These are phyloP conservation scores for Elgaria multicarinata DNA, from an alignment of 2,113 vertebrate genomes.

Conservation along the genomic window DNA sequence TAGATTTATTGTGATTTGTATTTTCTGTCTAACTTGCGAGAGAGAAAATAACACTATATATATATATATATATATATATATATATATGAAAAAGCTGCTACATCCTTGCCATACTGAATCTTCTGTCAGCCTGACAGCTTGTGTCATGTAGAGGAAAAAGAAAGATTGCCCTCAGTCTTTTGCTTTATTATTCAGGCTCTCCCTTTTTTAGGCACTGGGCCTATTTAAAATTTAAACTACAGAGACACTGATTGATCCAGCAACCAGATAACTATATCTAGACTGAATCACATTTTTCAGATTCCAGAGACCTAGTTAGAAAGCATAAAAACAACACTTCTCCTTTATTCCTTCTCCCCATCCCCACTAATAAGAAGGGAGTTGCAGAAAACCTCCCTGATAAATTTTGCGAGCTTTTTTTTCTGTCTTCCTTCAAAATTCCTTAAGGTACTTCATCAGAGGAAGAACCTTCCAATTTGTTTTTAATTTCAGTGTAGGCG, in stretches of 20 bases:
- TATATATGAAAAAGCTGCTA: not conserved
- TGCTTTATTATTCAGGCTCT: constrained; percentile 54
- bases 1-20: not conserved
- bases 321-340: not conserved
- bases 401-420: not conserved
- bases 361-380: not conserved
- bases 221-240: constrained; percentile 64
- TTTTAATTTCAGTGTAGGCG: not conserved
- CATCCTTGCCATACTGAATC: not conserved
- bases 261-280: constrained; percentile 51
- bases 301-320: constrained; percentile 35
- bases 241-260: constrained; percentile 30
- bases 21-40: not conserved
- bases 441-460: not conserved
- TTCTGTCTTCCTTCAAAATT: no score
- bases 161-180: constrained; percentile 19
- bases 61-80: no score
- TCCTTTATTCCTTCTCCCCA: not conserved
- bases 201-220: constrained; percentile 30
- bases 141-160: not conserved
- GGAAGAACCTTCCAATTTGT: not conserved
- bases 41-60: not conserved
- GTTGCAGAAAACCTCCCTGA: not conserved
- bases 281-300: constrained; percentile 5
- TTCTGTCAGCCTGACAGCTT: not conserved